Percentiles rank a stretch among this genome's conserved stretches.
Conservation (phyloP, 2,113 vertebrate species). For the Tonatia bakeri region DNA sequence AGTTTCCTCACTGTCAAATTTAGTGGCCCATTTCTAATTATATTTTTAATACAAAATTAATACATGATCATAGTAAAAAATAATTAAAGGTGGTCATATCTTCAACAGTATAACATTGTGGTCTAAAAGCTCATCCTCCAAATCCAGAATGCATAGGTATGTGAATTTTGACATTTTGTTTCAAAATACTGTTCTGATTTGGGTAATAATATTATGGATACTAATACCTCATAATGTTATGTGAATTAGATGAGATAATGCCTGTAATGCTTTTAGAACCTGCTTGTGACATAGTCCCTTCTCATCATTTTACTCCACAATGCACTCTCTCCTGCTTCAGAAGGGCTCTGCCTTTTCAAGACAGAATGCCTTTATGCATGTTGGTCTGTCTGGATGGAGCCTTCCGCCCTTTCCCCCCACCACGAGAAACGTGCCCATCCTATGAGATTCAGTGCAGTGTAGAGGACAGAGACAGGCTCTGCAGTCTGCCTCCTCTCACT, state of each 20-base stretch:
- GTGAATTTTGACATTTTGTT: conserved; percentile 5
- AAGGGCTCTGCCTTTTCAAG: background rate
- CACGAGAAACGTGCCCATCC: background rate
- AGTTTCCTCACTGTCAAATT: conserved; percentile 2
- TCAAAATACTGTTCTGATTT: background rate
- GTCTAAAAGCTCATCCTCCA: background rate
- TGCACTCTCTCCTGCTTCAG: background rate
- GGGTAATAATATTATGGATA: background rate
- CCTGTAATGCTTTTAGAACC: background rate
- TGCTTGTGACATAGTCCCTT: background rate
- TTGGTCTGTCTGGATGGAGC: background rate
- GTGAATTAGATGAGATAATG: background rate
- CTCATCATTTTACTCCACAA: background rate
- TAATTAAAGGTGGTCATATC: background rate
- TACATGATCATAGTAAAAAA: background rate
- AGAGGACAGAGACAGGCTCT: background rate
- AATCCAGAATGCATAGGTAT: background rate
- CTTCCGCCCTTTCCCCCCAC: background rate
- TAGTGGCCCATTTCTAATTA: background rate
- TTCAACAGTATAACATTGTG: background rate
- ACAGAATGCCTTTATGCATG: background rate
- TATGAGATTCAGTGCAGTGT: background rate
- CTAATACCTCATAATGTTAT: background rate
- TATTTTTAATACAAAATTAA: conserved; percentile 31
- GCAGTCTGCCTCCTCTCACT: background rate